Conservation (phyloP, 2,797 vertebrate genomes). For the Chelonia mydas region DNA sequence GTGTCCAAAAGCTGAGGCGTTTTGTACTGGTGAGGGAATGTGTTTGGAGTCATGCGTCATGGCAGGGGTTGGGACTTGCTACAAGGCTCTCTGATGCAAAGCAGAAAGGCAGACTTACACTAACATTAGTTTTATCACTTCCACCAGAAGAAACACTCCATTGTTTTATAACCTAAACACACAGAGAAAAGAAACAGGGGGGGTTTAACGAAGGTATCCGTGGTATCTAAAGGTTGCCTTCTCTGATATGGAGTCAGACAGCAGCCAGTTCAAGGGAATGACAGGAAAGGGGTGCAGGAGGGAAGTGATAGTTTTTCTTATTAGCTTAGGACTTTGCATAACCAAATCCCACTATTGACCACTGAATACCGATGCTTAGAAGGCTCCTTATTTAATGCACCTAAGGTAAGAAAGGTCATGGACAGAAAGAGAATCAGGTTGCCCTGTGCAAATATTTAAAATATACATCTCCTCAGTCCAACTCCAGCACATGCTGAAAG, state of each 20-base stretch:
- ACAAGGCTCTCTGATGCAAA: conserved; percentile 5
- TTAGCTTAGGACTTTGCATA: background rate
- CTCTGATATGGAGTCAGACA: background rate
- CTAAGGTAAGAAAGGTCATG: background rate
- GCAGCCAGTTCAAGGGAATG: background rate
- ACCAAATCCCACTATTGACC: background rate
- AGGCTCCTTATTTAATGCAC: background rate
- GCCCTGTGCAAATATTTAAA: background rate
- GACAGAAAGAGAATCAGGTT: conserved; percentile 24
- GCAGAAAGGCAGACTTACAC: conserved; percentile 77
- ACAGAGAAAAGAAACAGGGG: conserved; percentile 41
- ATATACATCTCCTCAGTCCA: background rate
- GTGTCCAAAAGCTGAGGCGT: background rate
- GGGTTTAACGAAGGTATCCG: background rate
- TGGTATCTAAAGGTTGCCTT: background rate
- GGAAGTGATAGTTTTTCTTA: background rate
- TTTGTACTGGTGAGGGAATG: background rate
- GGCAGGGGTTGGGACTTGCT: background rate
- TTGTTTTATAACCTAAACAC: conserved; percentile 86
- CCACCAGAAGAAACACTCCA: conserved; percentile 89
- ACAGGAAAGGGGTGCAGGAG: background rate
- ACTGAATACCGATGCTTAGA: background rate
- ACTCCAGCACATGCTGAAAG: background rate
- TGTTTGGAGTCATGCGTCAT: background rate
- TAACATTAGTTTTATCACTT: conserved; percentile 90